Evolutionary conservation across 2,888 invertebrate species (phyloP), one percentile per base, ranked within the genome.

Genomic region (Cryptocephalus moraei): DNA sequence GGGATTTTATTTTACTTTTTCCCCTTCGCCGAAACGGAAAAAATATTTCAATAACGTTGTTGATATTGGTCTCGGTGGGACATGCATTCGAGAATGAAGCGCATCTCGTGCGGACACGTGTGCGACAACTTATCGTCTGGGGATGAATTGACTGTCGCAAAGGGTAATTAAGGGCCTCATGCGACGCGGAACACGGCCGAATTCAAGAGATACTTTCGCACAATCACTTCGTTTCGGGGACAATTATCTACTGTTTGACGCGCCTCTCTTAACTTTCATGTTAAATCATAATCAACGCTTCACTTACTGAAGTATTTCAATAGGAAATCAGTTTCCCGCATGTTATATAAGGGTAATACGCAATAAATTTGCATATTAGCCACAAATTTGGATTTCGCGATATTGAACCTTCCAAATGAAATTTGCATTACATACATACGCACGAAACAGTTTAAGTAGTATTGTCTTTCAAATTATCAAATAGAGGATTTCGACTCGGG

Each of bases 131-230:
- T 51, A 56, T 56, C 61, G 60, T 58, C 59, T 54, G 51, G 44
- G 45, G 43, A 45, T 51, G 50, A 56, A 61, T 56, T 59, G 60
- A 64, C 59, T 65, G 65, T 66, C 63, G 62, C 64, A 58, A 60
- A 62, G 61, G 54, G 59, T 62, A 62, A 66, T 65, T 65, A 63
- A 62, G 59, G 62, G 64, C 56, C 56, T 62, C 57, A 52, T 59
- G 66, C 22, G 22, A 22, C 22, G 40, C 12, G 31, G 22, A 13
- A 62, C 68, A 67, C 67, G 68, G 61, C 62, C 63, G 56, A 60
- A 58, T 61, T 68, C 62, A 61, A 68, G 68, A 64, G 67, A 63
- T 64, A 65, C 68, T 67, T 62, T 66, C 66, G 41, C 39, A 62
- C 63, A 54, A 63, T 58, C 63, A 63, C 65, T 65, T 65, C 62